Evolutionary conservation across 2,888 invertebrate species (phyloP).

Genomic region (Synanthedon vespiformis): DNA sequence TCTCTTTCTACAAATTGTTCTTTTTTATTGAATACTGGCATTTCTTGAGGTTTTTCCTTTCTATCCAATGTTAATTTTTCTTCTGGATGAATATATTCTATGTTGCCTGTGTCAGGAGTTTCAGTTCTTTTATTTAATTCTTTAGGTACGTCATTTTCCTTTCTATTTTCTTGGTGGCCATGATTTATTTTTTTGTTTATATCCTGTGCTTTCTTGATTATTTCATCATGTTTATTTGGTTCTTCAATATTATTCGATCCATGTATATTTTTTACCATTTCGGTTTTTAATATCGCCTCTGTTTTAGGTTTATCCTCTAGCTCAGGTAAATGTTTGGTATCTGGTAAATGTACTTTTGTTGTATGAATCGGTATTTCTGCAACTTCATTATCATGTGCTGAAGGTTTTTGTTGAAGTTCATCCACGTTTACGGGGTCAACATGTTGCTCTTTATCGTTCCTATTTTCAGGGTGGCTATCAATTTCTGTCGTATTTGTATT

Average conservation of each 20-base stretch:
- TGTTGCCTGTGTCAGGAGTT: not conserved
- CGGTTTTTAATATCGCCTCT: not conserved
- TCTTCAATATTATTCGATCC: no score
- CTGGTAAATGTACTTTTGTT: no score
- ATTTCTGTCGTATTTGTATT: no score
- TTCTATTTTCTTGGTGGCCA: no score
- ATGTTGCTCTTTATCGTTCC: not conserved
- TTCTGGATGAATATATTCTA: not conserved
- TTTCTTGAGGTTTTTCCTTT: no score
- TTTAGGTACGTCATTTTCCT: not conserved
- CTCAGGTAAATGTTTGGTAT: no score
- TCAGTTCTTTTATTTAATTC: not conserved
- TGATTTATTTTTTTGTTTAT: not conserved
- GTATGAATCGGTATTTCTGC: no score
- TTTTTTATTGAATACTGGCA: no score
- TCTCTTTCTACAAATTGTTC: no score
- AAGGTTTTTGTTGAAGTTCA: no score
- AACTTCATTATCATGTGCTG: no score
- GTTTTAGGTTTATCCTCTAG: no score
- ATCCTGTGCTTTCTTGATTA: not conserved
- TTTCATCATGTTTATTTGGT: not conserved
- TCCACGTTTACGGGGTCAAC: not conserved
- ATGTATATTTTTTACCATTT: not conserved
- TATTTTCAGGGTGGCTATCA: not conserved
- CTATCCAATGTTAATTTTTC: not conserved